These are phyloP conservation scores for Epinotia nisella DNA, from an alignment of 2,888 invertebrate species.

Conservation along the genomic window DNA sequence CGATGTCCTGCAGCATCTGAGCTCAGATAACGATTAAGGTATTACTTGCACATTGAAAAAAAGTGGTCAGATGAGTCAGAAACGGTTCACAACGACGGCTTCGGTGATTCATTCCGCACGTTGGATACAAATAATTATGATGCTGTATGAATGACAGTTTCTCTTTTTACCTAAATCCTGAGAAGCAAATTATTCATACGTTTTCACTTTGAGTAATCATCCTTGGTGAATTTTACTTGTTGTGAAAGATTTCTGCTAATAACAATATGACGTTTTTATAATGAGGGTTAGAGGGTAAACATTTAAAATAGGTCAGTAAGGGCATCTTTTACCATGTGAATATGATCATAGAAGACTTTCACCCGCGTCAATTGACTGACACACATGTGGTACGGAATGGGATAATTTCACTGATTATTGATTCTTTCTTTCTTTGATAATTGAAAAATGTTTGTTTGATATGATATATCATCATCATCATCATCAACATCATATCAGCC, in stretches of 20 bases:
- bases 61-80: conserved; percentile 28
- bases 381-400: neutral
- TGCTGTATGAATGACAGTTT: conserved; percentile 38
- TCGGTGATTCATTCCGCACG: conserved; percentile 25
- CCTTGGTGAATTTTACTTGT: conserved; percentile 10
- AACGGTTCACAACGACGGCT: conserved; percentile 18
- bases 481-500: too few species aligned
- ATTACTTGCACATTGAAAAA: neutral
- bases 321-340: too few species aligned
- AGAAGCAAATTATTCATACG: conserved; percentile 18
- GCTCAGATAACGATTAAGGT: conserved; percentile 32
- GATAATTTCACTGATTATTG: neutral
- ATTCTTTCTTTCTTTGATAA: neutral
- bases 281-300: neutral
- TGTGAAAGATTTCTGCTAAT: neutral
- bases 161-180: conserved; percentile 41
- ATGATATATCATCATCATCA: too few species aligned
- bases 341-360: too few species aligned
- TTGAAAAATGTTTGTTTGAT: too few species aligned
- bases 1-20: conserved; percentile 23
- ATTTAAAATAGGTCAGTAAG: neutral
- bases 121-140: conserved; percentile 32
- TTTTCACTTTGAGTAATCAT: conserved; percentile 36
- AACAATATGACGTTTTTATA: neutral
- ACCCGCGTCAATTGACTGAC: neutral